A percentile compares a stretch with the other conserved stretches of the same genome.
These are phyloP conservation scores for Rostratula benghalensis DNA, from an alignment of 2,113 vertebrate genomes.

Conservation along the genomic window DNA sequence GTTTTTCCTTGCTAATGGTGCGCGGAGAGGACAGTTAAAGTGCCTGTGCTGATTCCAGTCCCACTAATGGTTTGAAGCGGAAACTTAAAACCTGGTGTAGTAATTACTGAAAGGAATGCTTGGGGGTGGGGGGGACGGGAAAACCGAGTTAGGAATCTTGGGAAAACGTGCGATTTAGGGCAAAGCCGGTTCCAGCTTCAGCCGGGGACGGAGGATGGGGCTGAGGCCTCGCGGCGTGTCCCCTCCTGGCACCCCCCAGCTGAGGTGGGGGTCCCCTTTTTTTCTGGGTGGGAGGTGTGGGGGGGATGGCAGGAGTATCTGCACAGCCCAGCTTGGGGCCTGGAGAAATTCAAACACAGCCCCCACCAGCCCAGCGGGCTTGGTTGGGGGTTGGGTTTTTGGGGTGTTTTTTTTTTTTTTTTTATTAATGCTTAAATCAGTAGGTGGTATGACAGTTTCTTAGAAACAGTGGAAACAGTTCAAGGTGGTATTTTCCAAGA, in stretches of 20 bases:
- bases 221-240: accelerated
- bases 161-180: constrained; percentile 18
- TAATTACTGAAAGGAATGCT: constrained; percentile 80
- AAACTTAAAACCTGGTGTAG: constrained; percentile 75
- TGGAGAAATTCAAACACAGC: not conserved
- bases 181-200: not conserved
- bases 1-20: constrained; percentile 53
- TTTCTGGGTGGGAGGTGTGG: not conserved
- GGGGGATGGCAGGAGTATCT: not conserved
- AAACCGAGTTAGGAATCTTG: not conserved
- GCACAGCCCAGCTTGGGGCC: not conserved
- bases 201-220: not conserved
- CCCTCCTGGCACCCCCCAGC: not conserved
- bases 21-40: constrained; percentile 62
- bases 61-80: constrained; percentile 74
- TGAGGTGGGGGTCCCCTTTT: not conserved
- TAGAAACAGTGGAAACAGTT: constrained; percentile 66
- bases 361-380: not conserved
- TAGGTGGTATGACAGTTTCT: constrained; percentile 63
- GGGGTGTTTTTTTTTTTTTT: not conserved
- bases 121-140: constrained; percentile 24
- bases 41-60: constrained; percentile 78
- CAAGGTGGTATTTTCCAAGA: constrained; percentile 65
- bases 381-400: not conserved
- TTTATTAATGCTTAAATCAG: constrained; percentile 61